Base-by-base conservation (phyloP, 2,113 vertebrate species). In the Pluvialis apricaria region DNA sequence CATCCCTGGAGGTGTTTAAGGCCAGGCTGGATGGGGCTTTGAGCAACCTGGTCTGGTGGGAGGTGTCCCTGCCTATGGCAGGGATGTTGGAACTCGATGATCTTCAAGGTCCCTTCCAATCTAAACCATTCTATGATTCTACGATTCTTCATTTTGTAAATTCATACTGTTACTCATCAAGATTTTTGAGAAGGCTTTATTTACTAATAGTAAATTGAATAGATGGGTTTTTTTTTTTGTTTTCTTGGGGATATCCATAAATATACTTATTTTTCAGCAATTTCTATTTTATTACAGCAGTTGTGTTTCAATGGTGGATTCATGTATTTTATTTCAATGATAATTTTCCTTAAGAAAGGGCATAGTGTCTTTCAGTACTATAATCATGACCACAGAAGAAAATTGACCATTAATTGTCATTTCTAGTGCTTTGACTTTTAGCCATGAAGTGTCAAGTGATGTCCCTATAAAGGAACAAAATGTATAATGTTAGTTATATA, bases 221-320 rank as follows among this genome's bases (percentile, higher is more conserved):
- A 49, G 11, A 8, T 45, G 45, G n/a, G n/a, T 47, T 47, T 34
- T 44, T 60, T 54, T 20, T 68, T 65, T 45, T 54, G 55, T 57
- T 15, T 2, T 3, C 3, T 3, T 15, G 1, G 6, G 5, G 4
- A 0, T 62, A 71, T 49, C 34, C 19, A 38, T 10, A 80, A 82
- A n/a, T 44, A 29, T 28, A 13, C 2, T n/a, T 69, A 7, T 51
- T 66, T 72, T 60, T 69, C 16, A 60, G 7, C 24, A 36, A 2
- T 83, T 51, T 69, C 22, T 49, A 5, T 29, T 82, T 64, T 73
- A 66, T 83, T 72, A 14, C 47, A 68, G 7, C 47, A 31, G 3
- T 83, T 60, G 5, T 34, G 10, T n/a, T 76, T 68, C 66, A n/a
- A 2, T 25, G 17, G 54, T 54, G 15, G 42, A 75, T 54, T 83